Evolutionary conservation across 2,888 invertebrate genomes (phyloP), one percentile per base, ranked within the genome.

Genomic region (Caenorhabditis becei): DNA sequence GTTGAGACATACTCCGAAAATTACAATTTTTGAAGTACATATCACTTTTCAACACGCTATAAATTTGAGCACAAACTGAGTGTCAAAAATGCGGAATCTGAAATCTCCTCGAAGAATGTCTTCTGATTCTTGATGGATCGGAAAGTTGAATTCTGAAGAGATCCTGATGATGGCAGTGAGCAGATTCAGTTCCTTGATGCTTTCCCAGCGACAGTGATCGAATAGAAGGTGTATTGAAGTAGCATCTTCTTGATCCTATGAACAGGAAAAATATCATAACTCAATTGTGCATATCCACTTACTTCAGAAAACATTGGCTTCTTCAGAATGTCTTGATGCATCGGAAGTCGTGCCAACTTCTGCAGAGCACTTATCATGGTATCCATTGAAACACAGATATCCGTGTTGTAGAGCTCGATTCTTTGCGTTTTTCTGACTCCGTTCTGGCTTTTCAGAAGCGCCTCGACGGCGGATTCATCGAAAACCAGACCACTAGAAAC

Each of bases 341-440:
- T 7, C 20, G 72, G 56, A 56, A 63, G 58, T 5, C 58, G 47
- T 8, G 61, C 66, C 28, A 75, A 7, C 11, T 3, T 32, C 16
- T 28, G 28, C 24, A 70, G n/a, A 1, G 23, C 35, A 1, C 51
- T 7, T 1, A 26, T 58, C 63, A 77, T 63, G 7, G 2, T 11
- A 2, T 58, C 56, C 49, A 41, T 23, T 0, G 63, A 49, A 10
- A 69, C 51, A 2, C 53, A 37, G 0, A 77, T 16, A 20, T 71
- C 65, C 20, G 66, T 78, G 37, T 78, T 78, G 66, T 59, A 78
- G 8, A 78, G 4, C 51, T 78, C 78, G 20, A 78, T 47, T 14
- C 44, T 58, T 26, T 71, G 44, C 47, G 66, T 44, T 20, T 26
- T 59, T 11, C 70, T 24, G 23, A 2, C 7, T 2, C n/a, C 49